Evolutionary conservation across 1,140 invertebrate species (phyloP).

Genomic region (Drosophila bocki): DNA sequence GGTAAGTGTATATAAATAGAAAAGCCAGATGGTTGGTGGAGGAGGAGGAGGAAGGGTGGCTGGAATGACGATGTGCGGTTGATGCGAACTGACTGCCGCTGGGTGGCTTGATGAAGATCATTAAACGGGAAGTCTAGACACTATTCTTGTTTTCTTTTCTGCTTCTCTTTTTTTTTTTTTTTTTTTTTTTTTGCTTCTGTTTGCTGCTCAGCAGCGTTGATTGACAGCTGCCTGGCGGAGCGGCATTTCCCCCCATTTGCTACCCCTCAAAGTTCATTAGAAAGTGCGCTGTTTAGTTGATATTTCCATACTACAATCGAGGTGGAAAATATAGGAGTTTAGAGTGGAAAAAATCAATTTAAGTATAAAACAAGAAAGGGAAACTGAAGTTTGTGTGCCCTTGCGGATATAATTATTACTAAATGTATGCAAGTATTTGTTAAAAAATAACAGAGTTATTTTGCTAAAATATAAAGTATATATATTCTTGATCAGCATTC

Average conservation of each 20-base stretch:
- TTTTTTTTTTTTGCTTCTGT: neutral
- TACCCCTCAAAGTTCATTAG: conserved; percentile 15
- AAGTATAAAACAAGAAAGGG: too few species aligned
- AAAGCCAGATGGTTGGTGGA: neutral
- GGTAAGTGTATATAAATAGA: conserved; percentile 10
- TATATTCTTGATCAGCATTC: too few species aligned
- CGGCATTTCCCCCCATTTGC: neutral
- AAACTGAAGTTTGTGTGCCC: too few species aligned
- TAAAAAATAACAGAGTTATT: too few species aligned
- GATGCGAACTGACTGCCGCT: conserved; percentile 14
- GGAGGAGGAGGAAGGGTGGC: neutral
- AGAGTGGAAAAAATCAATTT: too few species aligned
- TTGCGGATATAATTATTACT: too few species aligned
- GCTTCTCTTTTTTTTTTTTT: neutral
- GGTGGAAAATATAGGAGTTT: neutral
- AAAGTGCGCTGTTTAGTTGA: conserved; percentile 6
- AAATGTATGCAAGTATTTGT: too few species aligned
- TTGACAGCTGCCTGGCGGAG: conserved; percentile 11
- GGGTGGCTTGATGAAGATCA: conserved; percentile 23
- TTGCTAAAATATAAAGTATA: too few species aligned
- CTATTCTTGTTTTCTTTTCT: conserved; percentile 7
- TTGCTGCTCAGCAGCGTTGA: conserved; percentile 8
- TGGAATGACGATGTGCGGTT: conserved; percentile 7
- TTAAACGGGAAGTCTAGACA: conserved; percentile 24
- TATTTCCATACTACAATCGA: neutral